Evolutionary conservation across 2,797 vertebrate species (phyloP).

Genomic region (Crenichthys baileyi): DNA sequence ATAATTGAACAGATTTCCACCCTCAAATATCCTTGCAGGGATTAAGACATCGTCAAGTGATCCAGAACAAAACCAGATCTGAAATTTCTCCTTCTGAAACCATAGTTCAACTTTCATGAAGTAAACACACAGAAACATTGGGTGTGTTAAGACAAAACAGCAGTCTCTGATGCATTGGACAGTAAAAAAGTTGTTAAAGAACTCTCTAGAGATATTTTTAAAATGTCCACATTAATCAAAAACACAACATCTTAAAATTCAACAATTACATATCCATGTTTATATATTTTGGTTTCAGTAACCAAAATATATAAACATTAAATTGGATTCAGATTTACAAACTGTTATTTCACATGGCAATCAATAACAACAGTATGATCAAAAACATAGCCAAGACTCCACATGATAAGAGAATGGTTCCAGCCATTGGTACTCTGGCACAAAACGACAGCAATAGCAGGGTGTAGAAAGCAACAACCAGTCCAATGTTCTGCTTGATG

Average conservation of each 20-base stretch:
- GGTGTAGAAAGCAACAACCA: background rate
- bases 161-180: background rate
- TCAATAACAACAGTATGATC: background rate
- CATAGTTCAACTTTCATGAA: background rate
- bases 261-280: background rate
- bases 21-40: background rate
- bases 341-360: background rate
- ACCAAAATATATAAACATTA: background rate
- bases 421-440: slow-evolving; percentile 1
- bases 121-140: background rate
- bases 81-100: background rate
- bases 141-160: background rate
- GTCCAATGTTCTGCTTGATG: background rate
- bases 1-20: no score
- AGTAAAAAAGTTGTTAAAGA: no score
- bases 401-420: background rate
- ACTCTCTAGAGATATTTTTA: background rate
- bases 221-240: background rate
- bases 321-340: background rate
- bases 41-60: background rate
- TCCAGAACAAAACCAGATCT: background rate
- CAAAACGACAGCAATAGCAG: background rate
- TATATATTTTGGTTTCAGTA: background rate
- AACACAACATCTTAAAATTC: background rate
- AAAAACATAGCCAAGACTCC: slow-evolving; percentile 1